phyloP scores from a whole-genome alignment of 2,888 invertebrate genomes.

The Petrophora chlorosata region DNA sequence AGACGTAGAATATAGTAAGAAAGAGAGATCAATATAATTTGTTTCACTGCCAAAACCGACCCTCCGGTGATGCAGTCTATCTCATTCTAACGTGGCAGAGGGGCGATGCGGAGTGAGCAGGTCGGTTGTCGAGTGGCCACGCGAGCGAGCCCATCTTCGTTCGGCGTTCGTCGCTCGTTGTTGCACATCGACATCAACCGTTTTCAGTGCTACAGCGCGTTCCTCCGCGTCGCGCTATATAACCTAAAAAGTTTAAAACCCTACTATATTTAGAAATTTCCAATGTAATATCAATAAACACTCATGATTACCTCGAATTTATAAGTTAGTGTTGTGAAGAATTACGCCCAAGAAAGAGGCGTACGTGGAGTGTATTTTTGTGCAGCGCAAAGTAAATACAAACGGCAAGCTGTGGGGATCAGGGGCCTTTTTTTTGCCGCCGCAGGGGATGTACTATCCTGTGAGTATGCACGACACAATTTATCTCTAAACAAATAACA shows the following conservation, averaged over 20 bases:
- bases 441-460: constrained; percentile 98
- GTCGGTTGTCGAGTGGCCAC: constrained; percentile 58
- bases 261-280: constrained; percentile 66
- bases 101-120: constrained; percentile 40
- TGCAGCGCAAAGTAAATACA: constrained; percentile 85
- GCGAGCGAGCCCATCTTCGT: constrained; percentile 59
- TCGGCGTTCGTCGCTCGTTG: constrained; percentile 47
- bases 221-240: constrained; percentile 80
- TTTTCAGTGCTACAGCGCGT: constrained; percentile 81
- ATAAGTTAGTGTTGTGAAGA: constrained; percentile 79
- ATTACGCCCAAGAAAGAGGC: constrained; percentile 72
- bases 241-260: constrained; percentile 76
- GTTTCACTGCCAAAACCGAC: constrained; percentile 42
- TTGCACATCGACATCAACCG: constrained; percentile 82
- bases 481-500: constrained; percentile 19
- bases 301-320: constrained; percentile 79
- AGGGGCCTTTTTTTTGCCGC: constrained; percentile 97
- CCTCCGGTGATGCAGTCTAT: constrained; percentile 51
- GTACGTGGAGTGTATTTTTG: constrained; percentile 83
- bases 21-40: constrained; percentile 38
- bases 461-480: constrained; percentile 86
- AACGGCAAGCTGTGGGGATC: constrained; percentile 98
- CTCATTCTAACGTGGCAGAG: constrained; percentile 57
- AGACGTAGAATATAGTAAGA: constrained; percentile 26
- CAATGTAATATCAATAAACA: constrained; percentile 65